These are phyloP conservation scores for Hyposoter dolosus DNA, from an alignment of 2,888 invertebrate genomes.

Conservation along the genomic window DNA sequence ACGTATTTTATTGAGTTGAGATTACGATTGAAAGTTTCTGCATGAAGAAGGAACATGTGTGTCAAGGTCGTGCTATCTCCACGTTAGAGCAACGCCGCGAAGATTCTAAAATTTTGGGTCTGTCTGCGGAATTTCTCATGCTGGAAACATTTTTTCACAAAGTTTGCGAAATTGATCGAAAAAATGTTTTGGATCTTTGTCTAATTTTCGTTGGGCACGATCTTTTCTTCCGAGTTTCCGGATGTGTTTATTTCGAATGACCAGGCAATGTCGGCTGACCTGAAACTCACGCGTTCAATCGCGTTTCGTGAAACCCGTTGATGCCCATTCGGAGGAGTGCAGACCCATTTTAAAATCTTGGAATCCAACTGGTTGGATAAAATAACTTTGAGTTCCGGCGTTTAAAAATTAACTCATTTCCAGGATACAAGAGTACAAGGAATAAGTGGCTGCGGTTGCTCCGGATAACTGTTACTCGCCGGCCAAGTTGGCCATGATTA, in stretches of 20 bases:
- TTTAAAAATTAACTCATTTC: conserved; percentile 33
- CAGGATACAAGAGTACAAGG: conserved; percentile 13
- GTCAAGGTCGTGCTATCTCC: neutral
- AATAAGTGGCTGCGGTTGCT: conserved; percentile 20
- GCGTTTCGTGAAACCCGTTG: neutral
- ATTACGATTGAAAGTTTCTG: neutral
- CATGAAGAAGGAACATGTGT: neutral
- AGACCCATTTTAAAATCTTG: neutral
- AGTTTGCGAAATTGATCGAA: neutral
- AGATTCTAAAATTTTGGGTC: neutral
- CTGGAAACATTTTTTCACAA: neutral
- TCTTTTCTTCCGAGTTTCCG: neutral
- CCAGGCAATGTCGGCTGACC: neutral
- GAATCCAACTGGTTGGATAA: neutral
- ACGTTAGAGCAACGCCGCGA: neutral
- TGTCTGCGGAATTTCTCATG: neutral
- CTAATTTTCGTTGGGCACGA: neutral
- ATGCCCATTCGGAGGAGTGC: neutral
- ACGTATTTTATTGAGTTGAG: neutral
- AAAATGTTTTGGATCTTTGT: neutral
- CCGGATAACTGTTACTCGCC: conserved; percentile 35
- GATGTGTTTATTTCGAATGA: neutral
- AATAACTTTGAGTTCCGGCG: conserved; percentile 13
- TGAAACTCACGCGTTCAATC: neutral
- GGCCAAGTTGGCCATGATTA: conserved; percentile 23